Base-by-base conservation (phyloP, 2,797 vertebrate genomes). In the Geotrypetes seraphini region DNA sequence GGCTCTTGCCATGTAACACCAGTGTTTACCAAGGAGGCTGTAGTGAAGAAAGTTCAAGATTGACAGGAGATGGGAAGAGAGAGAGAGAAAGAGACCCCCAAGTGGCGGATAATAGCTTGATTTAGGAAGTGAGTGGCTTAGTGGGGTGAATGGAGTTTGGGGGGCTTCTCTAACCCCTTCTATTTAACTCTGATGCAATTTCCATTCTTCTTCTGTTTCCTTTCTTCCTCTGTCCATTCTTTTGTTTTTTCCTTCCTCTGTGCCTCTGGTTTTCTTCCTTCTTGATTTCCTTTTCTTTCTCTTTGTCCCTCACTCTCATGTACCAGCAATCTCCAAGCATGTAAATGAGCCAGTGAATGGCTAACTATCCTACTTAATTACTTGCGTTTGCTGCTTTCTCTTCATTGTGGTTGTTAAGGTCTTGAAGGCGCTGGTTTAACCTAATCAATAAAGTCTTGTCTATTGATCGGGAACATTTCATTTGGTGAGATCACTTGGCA, bases 391-490 rank as follows among this genome's bases (percentile, higher is more conserved):
- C 51, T 42, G 49, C 28, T 51, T 55, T 51, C 50, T 12, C 26
- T 47, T 53, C 43, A 21, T 2, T 11, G 35, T 30, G 26, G 12
- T 37, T 10, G 29, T 22, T 24, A 26, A 33, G 16, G 37, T 43
- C 2, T 27, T 14, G 3, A 8, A 25, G 33, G 12, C 9, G 27
- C 15, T 10, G 39, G 6, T 34, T 45, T 13, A 39, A 22, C 25
- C 57, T 28, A 10, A 51, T 61, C 69, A 15, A 69, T 73, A 52
- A 36, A 50, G 7, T 7, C 38, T 23, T 33, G 60, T 35, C 55
- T 16, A 53, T 61, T 7, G 61, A 67, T 40, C 34, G 25, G 3
- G 25, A 16, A 4, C n/a, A 38, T 31, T 32, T 59, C 56, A 28
- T 50, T 61, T 40, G 31, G 28, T 42, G 17, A 16, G 33, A 28